Base-by-base conservation (phyloP, 1,140 invertebrate species). In the Habropoda laboriosa region DNA sequence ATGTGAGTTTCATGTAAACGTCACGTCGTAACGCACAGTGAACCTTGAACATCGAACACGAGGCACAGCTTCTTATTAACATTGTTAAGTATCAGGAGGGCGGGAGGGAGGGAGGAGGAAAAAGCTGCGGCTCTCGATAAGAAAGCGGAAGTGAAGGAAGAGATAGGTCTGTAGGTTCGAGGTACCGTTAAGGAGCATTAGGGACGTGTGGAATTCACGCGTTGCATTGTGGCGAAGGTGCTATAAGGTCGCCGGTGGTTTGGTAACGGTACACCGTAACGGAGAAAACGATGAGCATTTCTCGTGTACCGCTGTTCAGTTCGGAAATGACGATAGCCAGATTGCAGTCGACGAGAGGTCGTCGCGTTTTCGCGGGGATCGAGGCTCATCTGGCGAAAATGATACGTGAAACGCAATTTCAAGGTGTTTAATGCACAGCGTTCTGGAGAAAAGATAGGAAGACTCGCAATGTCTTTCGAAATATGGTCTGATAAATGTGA, bases 191-290 rank as follows among this genome's bases (percentile, higher is more conserved):
- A 58, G 40, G 45, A 45, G 70, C 57, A 73, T 70, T 82, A 83
- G 72, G 53, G 72, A 58, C 40, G 60, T 51, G 66, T 66, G 72
- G 85, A 86, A 85, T 86, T 79, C 63, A 73, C 76, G 49, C 40
- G 63, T 81, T 81, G 79, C 57, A 86, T 77, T 83, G 80, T 76
- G 57, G n/a, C 47, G 18, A 74, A 74, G 47, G 60, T 57, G 24
- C 49, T 58, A 64, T 86, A 67, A 77, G 80, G 72, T 71, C 66
- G 80, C n/a, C 63, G 49, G 63, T 70, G 38, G 74, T 38, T 80
- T 73, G 68, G 73, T 88, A 88, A 88, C 86, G 85, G 86, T 88
- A 87, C 57, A 85, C 42, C 24, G 80, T 75, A 85, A 85, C 81
- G 71, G 80, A 71, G 82, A 79, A 73, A 74, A 53, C 64, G 63